Conservation (phyloP, 1,140 invertebrate genomes). For the Phymorhynchus buccinoides region DNA sequence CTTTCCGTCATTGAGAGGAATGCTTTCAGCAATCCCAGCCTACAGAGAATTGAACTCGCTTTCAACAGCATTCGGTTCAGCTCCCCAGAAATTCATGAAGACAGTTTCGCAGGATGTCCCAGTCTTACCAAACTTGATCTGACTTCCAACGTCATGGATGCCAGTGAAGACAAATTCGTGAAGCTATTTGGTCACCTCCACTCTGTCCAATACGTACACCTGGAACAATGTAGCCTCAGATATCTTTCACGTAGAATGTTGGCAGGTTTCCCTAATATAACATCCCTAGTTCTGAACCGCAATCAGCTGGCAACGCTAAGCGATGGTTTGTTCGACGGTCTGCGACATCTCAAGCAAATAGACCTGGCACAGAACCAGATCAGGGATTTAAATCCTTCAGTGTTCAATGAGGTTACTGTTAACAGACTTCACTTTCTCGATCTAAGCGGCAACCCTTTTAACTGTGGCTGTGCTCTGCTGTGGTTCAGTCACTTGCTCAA, state of each 20-base stretch:
- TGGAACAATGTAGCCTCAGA: not conserved
- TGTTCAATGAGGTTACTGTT: not conserved
- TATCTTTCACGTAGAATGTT: not conserved
- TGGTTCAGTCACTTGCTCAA: slow-evolving; percentile 40
- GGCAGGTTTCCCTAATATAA: not conserved
- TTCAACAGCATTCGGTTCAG: not conserved
- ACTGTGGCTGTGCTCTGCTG: slow-evolving; percentile 28
- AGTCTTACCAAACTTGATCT: not conserved
- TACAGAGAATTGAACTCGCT: not conserved
- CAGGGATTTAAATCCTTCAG: not conserved
- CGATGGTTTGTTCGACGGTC: slow-evolving; percentile 22
- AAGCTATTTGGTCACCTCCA: slow-evolving; percentile 1
- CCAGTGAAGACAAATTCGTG: not conserved
- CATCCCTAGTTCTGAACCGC: not conserved
- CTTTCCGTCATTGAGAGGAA: not conserved
- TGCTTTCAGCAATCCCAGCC: slow-evolving; percentile 13
- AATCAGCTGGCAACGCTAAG: not conserved
- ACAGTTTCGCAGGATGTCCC: not conserved
- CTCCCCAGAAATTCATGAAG: not conserved
- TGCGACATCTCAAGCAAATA: not conserved
- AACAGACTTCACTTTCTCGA: not conserved
- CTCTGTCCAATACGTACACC: not conserved
- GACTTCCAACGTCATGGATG: not conserved
- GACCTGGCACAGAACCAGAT: not conserved
- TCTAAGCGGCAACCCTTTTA: slow-evolving; percentile 34